A percentile compares a stretch with the other conserved stretches of the same genome.
These are phyloP conservation scores for Pseudopleuronectes americanus DNA, from an alignment of 2,797 vertebrate genomes.

Conservation along the genomic window DNA sequence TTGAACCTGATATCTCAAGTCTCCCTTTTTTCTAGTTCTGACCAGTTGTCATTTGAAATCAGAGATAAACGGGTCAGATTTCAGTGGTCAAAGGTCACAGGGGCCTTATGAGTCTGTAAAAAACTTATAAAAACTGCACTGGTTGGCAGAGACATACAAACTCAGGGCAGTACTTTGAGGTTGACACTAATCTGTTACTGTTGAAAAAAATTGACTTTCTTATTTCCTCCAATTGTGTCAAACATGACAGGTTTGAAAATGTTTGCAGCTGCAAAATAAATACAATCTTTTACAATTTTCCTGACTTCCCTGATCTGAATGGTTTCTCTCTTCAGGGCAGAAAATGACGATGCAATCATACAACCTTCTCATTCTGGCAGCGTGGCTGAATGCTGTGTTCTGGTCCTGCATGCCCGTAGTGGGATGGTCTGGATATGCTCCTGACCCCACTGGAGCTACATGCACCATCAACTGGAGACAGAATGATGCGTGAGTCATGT, in stretches of 20 bases:
- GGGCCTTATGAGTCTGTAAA: too few species aligned
- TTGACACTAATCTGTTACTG: too few species aligned
- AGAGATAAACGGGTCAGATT: too few species aligned
- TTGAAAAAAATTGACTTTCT: too few species aligned
- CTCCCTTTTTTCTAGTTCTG: too few species aligned
- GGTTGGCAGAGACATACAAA: too few species aligned
- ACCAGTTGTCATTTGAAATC: too few species aligned
- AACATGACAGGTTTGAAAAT: not conserved
- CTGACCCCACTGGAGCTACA: slow-evolving; percentile 95
- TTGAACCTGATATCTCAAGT: too few species aligned
- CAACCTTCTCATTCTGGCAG: slow-evolving; percentile 87
- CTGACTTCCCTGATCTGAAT: not conserved
- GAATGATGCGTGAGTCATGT: slow-evolving; percentile 88
- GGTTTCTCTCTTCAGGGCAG: slow-evolving; percentile 82
- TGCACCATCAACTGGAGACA: slow-evolving; percentile 97
- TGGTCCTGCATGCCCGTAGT: slow-evolving; percentile 92
- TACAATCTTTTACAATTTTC: not conserved
- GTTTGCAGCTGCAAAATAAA: too few species aligned
- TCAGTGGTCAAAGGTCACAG: too few species aligned
- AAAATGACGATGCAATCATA: slow-evolving; percentile 90
- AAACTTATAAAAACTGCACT: too few species aligned
- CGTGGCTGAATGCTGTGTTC: slow-evolving; percentile 95
- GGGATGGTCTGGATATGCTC: slow-evolving; percentile 95
- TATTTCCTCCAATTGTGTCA: not conserved
- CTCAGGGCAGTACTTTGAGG: too few species aligned